Conservation (phyloP, 2,888 invertebrate genomes). For the Ichneumoninae sp. region DNA sequence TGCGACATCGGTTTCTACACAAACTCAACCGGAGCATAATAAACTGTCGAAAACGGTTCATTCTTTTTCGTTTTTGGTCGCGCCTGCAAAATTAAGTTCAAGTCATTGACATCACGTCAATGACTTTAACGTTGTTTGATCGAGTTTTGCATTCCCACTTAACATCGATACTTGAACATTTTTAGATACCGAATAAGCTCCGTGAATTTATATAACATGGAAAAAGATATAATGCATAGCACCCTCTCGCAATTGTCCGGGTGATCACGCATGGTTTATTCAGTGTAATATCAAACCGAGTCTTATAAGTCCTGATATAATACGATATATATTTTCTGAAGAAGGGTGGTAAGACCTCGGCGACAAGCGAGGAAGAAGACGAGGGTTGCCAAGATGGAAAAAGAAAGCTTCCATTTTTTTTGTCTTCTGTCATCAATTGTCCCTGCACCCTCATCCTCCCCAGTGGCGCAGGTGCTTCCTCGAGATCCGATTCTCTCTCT, state of each 20-base stretch:
- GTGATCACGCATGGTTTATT: conserved; percentile 66
- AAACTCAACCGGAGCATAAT: too few relatives aligned
- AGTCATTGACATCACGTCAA: too few relatives aligned
- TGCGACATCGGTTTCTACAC: too few relatives aligned
- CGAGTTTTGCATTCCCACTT: neutral
- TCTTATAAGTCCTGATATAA: conserved; percentile 67
- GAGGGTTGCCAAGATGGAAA: conserved; percentile 34
- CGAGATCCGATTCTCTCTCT: conserved; percentile 67
- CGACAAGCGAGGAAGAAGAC: conserved; percentile 55
- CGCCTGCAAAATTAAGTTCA: too few relatives aligned
- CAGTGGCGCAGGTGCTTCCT: conserved; percentile 72
- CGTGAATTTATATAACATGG: conserved; percentile 36
- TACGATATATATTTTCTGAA: conserved; percentile 64
- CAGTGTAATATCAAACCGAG: conserved; percentile 59
- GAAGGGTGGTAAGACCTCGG: conserved; percentile 64
- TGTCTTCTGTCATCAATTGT: conserved; percentile 73
- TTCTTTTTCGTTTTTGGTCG: too few relatives aligned
- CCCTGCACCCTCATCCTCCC: conserved; percentile 70
- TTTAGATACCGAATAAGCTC: neutral
- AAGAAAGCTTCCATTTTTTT: conserved; percentile 67
- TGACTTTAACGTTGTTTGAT: neutral
- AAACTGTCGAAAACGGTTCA: too few relatives aligned
- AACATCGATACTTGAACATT: neutral
- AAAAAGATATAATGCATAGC: conserved; percentile 21
- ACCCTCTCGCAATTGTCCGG: conserved; percentile 50